Conservation (phyloP, 2,797 vertebrate genomes). For the Amblyraja radiata region DNA sequence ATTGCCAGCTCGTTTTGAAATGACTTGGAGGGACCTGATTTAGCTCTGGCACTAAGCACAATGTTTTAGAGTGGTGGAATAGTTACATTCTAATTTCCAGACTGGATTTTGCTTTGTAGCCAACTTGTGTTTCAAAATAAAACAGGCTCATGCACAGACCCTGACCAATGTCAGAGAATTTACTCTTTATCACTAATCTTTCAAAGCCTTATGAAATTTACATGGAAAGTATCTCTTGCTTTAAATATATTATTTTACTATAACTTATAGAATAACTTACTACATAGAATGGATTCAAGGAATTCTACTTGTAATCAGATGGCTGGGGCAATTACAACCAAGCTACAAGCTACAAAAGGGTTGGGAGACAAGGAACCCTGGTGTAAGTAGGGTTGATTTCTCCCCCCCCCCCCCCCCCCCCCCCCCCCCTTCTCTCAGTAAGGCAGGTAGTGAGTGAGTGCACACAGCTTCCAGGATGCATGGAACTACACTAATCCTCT, state of each 20-base stretch:
- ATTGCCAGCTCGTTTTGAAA: too few species aligned
- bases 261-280: constrained; percentile 22
- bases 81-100: too few species aligned
- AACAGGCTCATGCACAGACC: background rate
- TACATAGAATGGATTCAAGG: constrained; percentile 13
- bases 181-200: background rate
- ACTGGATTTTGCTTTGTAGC: background rate
- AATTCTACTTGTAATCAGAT: constrained; percentile 34
- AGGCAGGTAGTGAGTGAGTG: background rate
- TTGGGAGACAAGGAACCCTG: background rate
- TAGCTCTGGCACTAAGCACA: too few species aligned
- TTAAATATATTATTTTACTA: constrained; percentile 22
- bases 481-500: constrained; percentile 15
- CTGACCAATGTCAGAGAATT: background rate
- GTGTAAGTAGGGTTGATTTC: background rate
- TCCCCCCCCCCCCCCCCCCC: too few species aligned
- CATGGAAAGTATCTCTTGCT: background rate
- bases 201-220: background rate
- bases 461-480: background rate
- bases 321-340: background rate
- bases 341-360: constrained; percentile 8
- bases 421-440: background rate
- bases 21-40: too few species aligned
- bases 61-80: too few species aligned
- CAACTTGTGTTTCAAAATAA: constrained; percentile 6